Evolutionary conservation across 2,797 vertebrate species (phyloP).

Genomic region (Chiroxiphia lanceolata): DNA sequence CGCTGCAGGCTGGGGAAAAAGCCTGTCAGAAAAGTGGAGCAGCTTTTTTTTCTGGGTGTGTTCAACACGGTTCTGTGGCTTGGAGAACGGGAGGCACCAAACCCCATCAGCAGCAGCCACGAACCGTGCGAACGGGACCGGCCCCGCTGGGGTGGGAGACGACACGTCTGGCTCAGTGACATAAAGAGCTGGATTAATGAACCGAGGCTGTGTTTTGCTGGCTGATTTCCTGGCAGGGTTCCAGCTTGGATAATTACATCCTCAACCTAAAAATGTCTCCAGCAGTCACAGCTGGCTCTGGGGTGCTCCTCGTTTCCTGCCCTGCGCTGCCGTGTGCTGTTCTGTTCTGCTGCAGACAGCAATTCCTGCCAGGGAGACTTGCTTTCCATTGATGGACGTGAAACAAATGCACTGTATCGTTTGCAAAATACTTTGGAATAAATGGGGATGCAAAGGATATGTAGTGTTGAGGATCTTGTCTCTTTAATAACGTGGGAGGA

Average conservation of each 20-base stretch:
- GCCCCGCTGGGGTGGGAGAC: neutral
- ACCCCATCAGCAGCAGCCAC: neutral
- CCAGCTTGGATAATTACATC: slow-evolving; percentile 28
- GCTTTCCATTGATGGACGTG: neutral
- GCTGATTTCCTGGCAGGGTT: slow-evolving; percentile 24
- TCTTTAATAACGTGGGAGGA: neutral
- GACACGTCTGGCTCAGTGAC: neutral
- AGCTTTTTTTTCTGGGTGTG: neutral
- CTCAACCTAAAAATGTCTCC: neutral
- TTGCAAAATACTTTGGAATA: neutral
- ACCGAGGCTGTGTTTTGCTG: slow-evolving; percentile 1
- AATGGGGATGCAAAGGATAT: neutral
- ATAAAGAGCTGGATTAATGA: slow-evolving; percentile 35
- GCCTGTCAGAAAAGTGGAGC: neutral
- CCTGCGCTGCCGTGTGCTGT: neutral
- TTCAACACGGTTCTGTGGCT: neutral
- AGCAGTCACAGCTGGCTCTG: neutral
- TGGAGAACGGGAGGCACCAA: neutral
- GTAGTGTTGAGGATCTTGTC: neutral
- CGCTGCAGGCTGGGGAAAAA: neutral
- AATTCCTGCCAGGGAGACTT: neutral
- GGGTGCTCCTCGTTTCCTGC: neutral
- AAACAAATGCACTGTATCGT: neutral
- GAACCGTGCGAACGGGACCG: neutral
- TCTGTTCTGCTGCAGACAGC: neutral